phyloP scores from a whole-genome alignment of 2,888 invertebrate species.

The Cetonia aurata region DNA sequence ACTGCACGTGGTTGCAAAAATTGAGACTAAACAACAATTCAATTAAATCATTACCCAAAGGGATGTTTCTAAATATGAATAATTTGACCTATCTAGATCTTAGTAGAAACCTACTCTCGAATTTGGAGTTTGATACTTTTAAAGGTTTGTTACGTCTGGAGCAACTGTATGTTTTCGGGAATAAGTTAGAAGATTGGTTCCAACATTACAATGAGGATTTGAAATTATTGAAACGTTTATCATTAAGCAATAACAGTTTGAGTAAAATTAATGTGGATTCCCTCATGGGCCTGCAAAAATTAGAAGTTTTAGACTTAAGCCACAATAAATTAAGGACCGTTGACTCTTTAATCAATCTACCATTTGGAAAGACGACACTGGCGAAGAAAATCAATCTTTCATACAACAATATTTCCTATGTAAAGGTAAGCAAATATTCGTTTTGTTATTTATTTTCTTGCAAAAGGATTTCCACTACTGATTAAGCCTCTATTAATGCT shows the following conservation, averaged over 20 bases:
- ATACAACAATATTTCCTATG: not conserved
- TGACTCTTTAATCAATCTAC: not conserved
- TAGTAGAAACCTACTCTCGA: conserved; percentile 31
- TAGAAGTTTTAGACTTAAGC: conserved; percentile 40
- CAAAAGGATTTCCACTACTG: too few species aligned
- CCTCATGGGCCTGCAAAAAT: conserved; percentile 25
- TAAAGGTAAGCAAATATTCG: conserved; percentile 7
- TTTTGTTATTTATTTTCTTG: too few species aligned
- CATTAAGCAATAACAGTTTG: conserved; percentile 43
- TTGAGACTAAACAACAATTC: conserved; percentile 44
- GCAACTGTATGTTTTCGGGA: conserved; percentile 18
- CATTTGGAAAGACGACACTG: conserved; percentile 12
- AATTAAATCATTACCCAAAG: conserved; percentile 26
- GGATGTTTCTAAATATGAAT: conserved; percentile 38
- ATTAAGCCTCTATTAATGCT: too few species aligned
- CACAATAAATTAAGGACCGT: conserved; percentile 38
- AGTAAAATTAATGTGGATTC: not conserved
- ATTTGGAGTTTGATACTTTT: conserved; percentile 2
- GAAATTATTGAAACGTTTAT: conserved; percentile 29
- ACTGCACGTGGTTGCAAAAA: conserved; percentile 20
- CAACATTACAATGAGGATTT: conserved; percentile 7
- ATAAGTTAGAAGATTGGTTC: conserved; percentile 19
- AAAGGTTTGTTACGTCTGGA: conserved; percentile 23
- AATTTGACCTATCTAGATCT: conserved; percentile 40
- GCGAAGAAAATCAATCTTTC: not conserved